Evolutionary conservation across 2,888 invertebrate species (phyloP), one percentile per base, ranked within the genome.

Genomic region (Tortricodes alternella): DNA sequence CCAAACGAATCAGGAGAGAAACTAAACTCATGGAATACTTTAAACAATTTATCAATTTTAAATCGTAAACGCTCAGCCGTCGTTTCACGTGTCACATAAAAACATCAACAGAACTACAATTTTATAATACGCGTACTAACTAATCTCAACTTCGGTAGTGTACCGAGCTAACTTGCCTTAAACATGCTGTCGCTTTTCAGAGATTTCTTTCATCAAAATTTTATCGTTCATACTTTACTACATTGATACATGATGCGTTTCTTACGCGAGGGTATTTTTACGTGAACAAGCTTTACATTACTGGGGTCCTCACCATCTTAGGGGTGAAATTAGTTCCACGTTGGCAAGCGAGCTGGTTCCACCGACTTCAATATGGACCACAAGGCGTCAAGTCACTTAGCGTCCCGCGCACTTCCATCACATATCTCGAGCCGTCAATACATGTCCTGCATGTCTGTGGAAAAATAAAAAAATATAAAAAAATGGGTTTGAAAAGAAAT

Each of bases 41-140:
- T n/a, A n/a, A n/a, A n/a, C n/a, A n/a, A n/a, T n/a, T n/a, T n/a
- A n/a, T n/a, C n/a, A n/a, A n/a, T n/a, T 9, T n/a, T 32, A 43
- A n/a, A 38, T 29, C n/a, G 8, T 23, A 9, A 44, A 53, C 37
- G 44, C 48, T 46, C n/a, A 29, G 9, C 29, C 15, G 46, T 21
- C 49, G 39, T 11, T 44, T 27, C 43, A 58, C 13, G 16, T 23
- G 57, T 48, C 49, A 32, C 63, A 71, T 70, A 66, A 65, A 73
- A 73, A 77, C 74, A 78, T 66, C 72, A 76, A 78, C 75, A 70
- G 66, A 75, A 49, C 53, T 50, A 70, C 66, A 71, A 74, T 75
- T 76, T 71, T 71, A 62, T 69, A 71, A 74, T 67, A 55, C 60
- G 64, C 58, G 58, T 62, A 64, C 73, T 79, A 74, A 62, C 67